These are phyloP conservation scores for Moxostoma hubbsi DNA, from an alignment of 2,797 vertebrate genomes.

Conservation along the genomic window DNA sequence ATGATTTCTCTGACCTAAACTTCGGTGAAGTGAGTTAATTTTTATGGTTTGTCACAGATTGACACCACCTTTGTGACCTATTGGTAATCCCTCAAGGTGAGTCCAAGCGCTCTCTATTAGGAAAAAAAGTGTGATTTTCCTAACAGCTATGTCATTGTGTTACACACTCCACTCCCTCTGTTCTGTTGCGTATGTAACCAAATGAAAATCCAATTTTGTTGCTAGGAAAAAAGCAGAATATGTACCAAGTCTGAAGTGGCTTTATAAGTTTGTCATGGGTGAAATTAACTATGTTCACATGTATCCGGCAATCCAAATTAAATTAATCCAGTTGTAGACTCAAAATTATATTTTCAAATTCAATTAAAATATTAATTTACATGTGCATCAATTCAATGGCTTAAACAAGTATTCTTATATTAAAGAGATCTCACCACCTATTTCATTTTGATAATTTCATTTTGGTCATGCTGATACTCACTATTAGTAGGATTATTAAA, in stretches of 20 bases:
- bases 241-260: not conserved
- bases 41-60: slow-evolving; percentile 29
- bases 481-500: not conserved
- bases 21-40: slow-evolving; percentile 35
- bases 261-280: not conserved
- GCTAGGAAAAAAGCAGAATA: not conserved
- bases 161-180: slow-evolving; percentile 29
- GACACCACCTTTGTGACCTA: slow-evolving; percentile 12
- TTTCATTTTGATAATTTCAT: not conserved
- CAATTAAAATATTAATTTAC: no score
- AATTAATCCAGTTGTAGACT: not conserved
- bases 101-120: slow-evolving; percentile 24
- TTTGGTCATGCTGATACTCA: not conserved
- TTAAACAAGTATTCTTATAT: not conserved
- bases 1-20: slow-evolving; percentile 12
- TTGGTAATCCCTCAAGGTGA: not conserved
- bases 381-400: not conserved
- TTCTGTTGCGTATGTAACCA: slow-evolving; percentile 18
- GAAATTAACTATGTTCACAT: not conserved
- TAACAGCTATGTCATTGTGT: slow-evolving; percentile 31
- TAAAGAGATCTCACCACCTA: not conserved
- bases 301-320: not conserved
- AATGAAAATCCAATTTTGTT: slow-evolving; percentile 16
- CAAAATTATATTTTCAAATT: no score
- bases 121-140: slow-evolving; percentile 8